These are phyloP conservation scores for Pandemis corylana DNA, from an alignment of 2,888 invertebrate genomes.

Conservation along the genomic window DNA sequence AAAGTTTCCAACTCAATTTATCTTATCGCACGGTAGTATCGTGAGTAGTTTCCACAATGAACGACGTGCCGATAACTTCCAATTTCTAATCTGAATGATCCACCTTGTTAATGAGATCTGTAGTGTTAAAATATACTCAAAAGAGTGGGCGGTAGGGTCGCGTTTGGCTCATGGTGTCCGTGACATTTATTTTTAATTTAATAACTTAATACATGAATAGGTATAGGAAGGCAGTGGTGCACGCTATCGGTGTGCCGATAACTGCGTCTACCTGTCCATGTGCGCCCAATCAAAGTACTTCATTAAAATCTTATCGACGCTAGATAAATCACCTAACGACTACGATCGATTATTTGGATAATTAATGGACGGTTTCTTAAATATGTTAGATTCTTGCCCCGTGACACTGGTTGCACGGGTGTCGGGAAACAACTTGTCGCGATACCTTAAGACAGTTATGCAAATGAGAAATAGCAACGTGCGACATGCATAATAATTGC, in stretches of 20 bases:
- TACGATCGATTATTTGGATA: conserved; percentile 84
- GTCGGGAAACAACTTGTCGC: conserved; percentile 40
- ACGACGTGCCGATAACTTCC: conserved; percentile 83
- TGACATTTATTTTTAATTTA: conserved; percentile 79
- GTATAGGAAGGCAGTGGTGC: conserved; percentile 78
- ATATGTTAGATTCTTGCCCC: conserved; percentile 76
- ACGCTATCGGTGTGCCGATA: conserved; percentile 76
- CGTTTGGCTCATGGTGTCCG: conserved; percentile 51
- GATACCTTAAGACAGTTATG: conserved; percentile 23
- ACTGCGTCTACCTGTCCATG: conserved; percentile 74
- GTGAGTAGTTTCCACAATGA: conserved; percentile 82
- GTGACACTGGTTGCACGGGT: conserved; percentile 62
- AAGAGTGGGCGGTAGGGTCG: conserved; percentile 52
- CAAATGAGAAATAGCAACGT: conserved; percentile 19
- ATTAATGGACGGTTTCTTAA: conserved; percentile 79
- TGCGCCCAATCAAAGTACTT: conserved; percentile 84
- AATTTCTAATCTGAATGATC: conserved; percentile 83
- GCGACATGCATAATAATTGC: conserved; percentile 24
- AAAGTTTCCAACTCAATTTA: conserved; percentile 78
- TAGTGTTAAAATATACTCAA: conserved; percentile 56
- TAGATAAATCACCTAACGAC: conserved; percentile 84
- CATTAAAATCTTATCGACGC: conserved; percentile 84
- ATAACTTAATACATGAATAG: conserved; percentile 82
- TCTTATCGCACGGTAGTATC: conserved; percentile 82
- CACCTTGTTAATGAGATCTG: conserved; percentile 77